phyloP scores from a whole-genome alignment of 2,888 invertebrate species.

The Subacronicta megacephala region DNA sequence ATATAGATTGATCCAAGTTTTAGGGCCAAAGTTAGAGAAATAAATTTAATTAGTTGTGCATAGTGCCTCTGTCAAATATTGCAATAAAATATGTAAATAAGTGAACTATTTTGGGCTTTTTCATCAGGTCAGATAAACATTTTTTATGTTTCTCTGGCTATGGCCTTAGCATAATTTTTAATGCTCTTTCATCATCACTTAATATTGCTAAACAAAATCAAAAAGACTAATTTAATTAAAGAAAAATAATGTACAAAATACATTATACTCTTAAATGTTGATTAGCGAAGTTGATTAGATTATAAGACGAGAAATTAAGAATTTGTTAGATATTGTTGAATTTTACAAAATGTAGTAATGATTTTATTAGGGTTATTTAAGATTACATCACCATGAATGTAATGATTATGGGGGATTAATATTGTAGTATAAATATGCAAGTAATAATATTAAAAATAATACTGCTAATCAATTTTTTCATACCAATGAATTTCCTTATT shows the following conservation, averaged over 20 bases:
- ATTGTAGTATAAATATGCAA: constrained; percentile 68
- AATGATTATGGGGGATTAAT: constrained; percentile 72
- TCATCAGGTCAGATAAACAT: neutral
- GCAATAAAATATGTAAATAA: neutral
- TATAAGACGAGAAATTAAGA: constrained; percentile 69
- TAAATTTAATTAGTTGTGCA: neutral
- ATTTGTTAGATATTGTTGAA: constrained; percentile 79
- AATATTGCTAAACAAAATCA: constrained; percentile 34
- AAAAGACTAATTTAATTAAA: constrained; percentile 44
- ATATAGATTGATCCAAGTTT: constrained; percentile 12
- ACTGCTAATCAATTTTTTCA: constrained; percentile 30
- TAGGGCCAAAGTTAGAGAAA: constrained; percentile 13
- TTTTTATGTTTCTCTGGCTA: constrained; percentile 14
- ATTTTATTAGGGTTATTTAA: constrained; percentile 70
- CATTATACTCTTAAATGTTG: constrained; percentile 63
- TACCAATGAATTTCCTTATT: neutral
- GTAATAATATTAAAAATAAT: constrained; percentile 58
- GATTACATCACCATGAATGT: constrained; percentile 74
- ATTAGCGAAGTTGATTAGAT: too few relatives aligned
- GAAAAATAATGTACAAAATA: constrained; percentile 74
- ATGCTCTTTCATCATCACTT: constrained; percentile 26
- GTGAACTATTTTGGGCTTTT: neutral
- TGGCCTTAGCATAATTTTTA: constrained; percentile 18
- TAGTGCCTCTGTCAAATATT: too few relatives aligned
- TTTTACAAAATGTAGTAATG: constrained; percentile 70